Base-by-base conservation (phyloP, 1,140 invertebrate species). In the Eumeta japonica region DNA sequence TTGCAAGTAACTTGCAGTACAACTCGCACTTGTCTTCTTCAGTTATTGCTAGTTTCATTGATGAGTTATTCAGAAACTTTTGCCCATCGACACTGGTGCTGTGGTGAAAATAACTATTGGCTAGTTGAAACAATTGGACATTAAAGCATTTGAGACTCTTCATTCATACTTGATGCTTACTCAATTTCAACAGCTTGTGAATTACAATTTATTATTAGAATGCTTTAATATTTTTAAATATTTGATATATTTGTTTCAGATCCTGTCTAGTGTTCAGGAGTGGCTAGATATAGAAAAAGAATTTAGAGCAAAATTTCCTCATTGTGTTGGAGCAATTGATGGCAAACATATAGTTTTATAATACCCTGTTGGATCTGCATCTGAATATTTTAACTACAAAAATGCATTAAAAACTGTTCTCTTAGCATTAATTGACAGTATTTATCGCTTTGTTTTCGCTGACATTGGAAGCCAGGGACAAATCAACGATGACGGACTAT, bases 1-100 rank as follows among this genome's bases (percentile, higher is more conserved):
- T 54, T 11, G 51, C 48, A 10, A 53, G 35, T 27, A 53, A 36
- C 44, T 50, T 50, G n/a, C 16, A 30, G 36, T 36, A 43, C 19
- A 42, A 28, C 16, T 46, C 40, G 19, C 28, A 39, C 16, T 45
- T 41, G 13, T 47, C 36, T 34, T 33, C 27, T 12, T 39, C 36
- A 32, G 11, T 13, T 30, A 17, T 33, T 17, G 3, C 15, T 11
- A 5, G 31, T 16, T 17, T 33, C 10, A 16, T 5, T 33, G 7
- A 14, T 29, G 13, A 33, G 11, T 15, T 16, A 17, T 33, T 33
- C 31, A 9, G 31, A 7, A 11, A 4, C 3, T 3, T 33, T 3
- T 33, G 3, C 11, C 16, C 31, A 16, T 9, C 15, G 31, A 33
- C 31, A n/a, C n/a, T n/a, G n/a, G n/a, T n/a, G n/a, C n/a, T n/a